Evolutionary conservation across 2,888 invertebrate genomes (phyloP).

Genomic region (Rotaria macrura): DNA sequence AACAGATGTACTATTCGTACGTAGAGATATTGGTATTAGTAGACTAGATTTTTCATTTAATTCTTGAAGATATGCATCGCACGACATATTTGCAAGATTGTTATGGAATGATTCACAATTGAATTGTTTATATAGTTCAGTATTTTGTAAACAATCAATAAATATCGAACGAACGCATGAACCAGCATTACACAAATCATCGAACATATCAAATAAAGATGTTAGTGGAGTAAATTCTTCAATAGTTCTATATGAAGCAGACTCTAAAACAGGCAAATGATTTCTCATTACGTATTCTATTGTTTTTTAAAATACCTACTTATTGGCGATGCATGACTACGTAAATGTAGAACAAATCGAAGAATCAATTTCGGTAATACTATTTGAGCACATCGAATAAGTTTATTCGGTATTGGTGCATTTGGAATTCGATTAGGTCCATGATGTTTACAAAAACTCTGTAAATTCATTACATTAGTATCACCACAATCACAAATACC

Average conservation of each 20-base stretch:
- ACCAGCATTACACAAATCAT: neutral
- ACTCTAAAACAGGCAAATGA: neutral
- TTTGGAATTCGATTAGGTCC: neutral
- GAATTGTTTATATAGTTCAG: neutral
- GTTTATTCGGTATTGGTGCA: neutral
- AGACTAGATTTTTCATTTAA: neutral
- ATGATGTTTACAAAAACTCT: neutral
- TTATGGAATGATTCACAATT: neutral
- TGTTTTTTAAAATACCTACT: neutral
- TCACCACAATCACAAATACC: constrained; percentile 1
- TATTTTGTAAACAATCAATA: neutral
- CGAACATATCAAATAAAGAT: neutral
- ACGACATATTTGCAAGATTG: neutral
- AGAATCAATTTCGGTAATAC: neutral
- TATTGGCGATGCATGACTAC: neutral
- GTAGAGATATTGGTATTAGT: neutral
- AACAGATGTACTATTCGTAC: neutral
- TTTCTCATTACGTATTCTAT: neutral
- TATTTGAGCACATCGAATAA: neutral
- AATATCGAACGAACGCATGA: neutral
- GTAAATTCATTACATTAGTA: neutral
- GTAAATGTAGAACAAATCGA: neutral
- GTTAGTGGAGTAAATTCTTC: neutral
- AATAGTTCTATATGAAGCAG: neutral
- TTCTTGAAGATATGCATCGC: neutral